Evolutionary conservation across 2,113 vertebrate species (phyloP).

Genomic region (Rhinolophus ferrumequinum): DNA sequence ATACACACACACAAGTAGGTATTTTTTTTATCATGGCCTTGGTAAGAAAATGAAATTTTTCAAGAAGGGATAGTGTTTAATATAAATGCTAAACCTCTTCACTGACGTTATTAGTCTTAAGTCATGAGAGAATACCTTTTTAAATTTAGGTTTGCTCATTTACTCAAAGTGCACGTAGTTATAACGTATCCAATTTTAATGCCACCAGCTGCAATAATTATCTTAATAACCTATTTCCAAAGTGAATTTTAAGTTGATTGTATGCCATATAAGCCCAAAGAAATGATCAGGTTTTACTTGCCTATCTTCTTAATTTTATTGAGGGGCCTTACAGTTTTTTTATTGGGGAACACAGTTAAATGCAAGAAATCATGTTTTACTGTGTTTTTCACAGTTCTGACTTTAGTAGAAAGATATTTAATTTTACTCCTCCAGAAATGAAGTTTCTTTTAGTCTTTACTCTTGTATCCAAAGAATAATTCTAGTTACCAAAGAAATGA

Average conservation of each 20-base stretch:
- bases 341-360: background rate
- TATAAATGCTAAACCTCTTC: slow-evolving; percentile 45
- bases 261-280: background rate
- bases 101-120: slow-evolving; percentile 30
- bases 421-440: slow-evolving; percentile 3
- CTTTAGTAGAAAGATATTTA: slow-evolving; percentile 32
- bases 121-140: slow-evolving; percentile 28
- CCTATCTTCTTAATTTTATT: slow-evolving; percentile 30
- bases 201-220: background rate
- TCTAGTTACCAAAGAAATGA: slow-evolving; percentile 6
- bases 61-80: background rate
- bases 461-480: background rate
- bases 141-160: slow-evolving; percentile 62
- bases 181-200: slow-evolving; percentile 46
- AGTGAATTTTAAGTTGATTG: slow-evolving; percentile 50
- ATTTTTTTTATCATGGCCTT: background rate
- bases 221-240: slow-evolving; percentile 25
- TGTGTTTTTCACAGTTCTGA: slow-evolving; percentile 34
- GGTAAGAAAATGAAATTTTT: slow-evolving; percentile 44
- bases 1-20: background rate
- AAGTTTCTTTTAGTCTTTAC: slow-evolving; percentile 36
- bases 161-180: slow-evolving; percentile 22
- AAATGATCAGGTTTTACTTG: slow-evolving; percentile 45
- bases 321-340: background rate
- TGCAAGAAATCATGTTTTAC: slow-evolving; percentile 46